Conservation (phyloP, 1,140 invertebrate species). For the Luehdorfia chinensis region DNA sequence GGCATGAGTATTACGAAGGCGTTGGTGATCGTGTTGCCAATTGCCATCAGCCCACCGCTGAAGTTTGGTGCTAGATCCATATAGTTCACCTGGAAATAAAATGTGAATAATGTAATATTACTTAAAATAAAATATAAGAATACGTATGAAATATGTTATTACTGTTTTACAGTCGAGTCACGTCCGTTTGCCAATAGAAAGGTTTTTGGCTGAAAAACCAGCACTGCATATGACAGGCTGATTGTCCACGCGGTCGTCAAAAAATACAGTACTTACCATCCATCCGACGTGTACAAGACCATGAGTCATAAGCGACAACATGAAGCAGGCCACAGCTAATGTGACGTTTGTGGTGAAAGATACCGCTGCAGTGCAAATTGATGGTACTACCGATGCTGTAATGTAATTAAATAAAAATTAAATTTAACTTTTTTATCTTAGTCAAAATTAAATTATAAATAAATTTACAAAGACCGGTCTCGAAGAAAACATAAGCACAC, state of each 20-base stretch:
- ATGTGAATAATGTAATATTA: no score
- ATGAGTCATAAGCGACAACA: constrained; percentile 79
- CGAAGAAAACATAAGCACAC: no score
- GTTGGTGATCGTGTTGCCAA: constrained; percentile 82
- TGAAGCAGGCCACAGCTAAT: constrained; percentile 68
- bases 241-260: no score
- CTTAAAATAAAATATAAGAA: constrained; percentile 8
- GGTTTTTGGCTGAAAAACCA: no score
- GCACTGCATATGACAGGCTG: no score
- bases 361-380: constrained; percentile 41
- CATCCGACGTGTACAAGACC: constrained; percentile 76
- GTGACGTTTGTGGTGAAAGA: constrained; percentile 41
- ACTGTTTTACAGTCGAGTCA: no score
- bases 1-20: constrained; percentile 81
- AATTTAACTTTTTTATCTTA: no score
- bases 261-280: constrained; percentile 43
- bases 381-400: constrained; percentile 37
- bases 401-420: constrained; percentile 4
- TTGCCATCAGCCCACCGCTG: constrained; percentile 84
- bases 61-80: constrained; percentile 88
- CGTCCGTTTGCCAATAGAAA: no score
- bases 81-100: constrained; percentile 76
- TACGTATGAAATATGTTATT: no score
- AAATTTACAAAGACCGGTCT: no score
- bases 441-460: no score